Conservation (phyloP, 23 tunicate genomes). For the Botrylloides violaceus region DNA sequence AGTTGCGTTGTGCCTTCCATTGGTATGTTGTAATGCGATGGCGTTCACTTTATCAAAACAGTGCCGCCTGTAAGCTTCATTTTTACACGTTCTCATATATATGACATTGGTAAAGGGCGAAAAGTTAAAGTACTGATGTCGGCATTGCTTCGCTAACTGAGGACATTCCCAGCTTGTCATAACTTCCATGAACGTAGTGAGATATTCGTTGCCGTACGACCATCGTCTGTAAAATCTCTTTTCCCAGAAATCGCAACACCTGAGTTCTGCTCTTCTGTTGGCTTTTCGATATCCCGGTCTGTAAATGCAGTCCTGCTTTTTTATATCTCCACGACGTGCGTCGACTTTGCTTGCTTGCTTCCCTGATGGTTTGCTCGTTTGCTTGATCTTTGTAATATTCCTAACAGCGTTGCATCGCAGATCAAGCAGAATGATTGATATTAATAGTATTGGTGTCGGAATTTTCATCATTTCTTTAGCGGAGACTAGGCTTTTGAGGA, state of each 20-base stretch:
- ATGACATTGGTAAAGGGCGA: conserved; percentile 28
- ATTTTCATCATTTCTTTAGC: no score
- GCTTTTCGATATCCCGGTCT: not conserved
- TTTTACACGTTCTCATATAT: conserved; percentile 15
- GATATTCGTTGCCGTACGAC: conserved; percentile 11
- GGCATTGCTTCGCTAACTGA: conserved; percentile 32
- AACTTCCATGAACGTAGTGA: conserved; percentile 17
- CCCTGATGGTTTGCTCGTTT: no score
- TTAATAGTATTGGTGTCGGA: no score
- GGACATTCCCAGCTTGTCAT: conserved; percentile 47
- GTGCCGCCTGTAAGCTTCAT: not conserved
- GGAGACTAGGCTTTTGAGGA: no score
- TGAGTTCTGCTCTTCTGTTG: conserved; percentile 5
- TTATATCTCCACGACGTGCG: no score
- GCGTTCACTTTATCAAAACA: not conserved
- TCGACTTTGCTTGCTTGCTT: no score
- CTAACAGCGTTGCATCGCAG: no score
- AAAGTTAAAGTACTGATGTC: conserved; percentile 15
- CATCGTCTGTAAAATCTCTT: conserved; percentile 6
- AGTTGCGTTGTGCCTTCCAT: not conserved
- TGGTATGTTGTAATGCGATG: not conserved
- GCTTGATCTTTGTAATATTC: no score
- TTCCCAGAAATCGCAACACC: conserved; percentile 1
- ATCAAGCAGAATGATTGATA: no score
- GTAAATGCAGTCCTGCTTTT: conserved; percentile 1